Evolutionary conservation across 2,113 vertebrate species (phyloP).

Genomic region (Antigone vipio): DNA sequence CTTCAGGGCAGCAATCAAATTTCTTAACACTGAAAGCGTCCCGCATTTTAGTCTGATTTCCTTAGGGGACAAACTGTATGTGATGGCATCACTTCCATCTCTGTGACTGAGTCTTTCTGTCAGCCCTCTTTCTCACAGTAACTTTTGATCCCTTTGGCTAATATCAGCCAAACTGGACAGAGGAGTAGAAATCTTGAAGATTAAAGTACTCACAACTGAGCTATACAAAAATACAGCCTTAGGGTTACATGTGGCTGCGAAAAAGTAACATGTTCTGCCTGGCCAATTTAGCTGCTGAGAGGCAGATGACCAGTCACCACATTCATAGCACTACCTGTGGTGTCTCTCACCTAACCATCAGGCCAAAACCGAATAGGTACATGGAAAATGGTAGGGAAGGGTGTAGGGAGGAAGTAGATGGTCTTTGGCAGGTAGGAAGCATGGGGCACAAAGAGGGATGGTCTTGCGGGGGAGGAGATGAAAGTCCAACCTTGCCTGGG

Average conservation of each 20-base stretch:
- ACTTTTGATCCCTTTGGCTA: not conserved
- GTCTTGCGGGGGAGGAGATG: fast-evolving
- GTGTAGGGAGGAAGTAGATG: not conserved
- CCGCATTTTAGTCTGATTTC: slow-evolving; percentile 17
- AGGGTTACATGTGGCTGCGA: not conserved
- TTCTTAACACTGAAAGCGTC: not conserved
- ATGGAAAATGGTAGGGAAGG: not conserved
- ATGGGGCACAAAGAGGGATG: not conserved
- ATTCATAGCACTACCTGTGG: not conserved
- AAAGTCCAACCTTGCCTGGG: fast-evolving
- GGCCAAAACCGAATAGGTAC: not conserved
- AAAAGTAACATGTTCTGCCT: not conserved
- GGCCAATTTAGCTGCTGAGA: not conserved
- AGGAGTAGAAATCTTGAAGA: not conserved
- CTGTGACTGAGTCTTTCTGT: not conserved
- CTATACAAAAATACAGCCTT: not conserved
- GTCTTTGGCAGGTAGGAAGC: not conserved
- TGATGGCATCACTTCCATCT: not conserved
- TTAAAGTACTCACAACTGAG: not conserved
- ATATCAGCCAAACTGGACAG: not conserved
- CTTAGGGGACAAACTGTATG: not conserved
- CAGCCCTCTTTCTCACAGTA: not conserved
- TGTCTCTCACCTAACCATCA: not conserved
- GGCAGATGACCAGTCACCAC: not conserved
- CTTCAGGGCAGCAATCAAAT: not conserved